Conservation (phyloP, 2,888 invertebrate genomes). For the Acleris laterana region DNA sequence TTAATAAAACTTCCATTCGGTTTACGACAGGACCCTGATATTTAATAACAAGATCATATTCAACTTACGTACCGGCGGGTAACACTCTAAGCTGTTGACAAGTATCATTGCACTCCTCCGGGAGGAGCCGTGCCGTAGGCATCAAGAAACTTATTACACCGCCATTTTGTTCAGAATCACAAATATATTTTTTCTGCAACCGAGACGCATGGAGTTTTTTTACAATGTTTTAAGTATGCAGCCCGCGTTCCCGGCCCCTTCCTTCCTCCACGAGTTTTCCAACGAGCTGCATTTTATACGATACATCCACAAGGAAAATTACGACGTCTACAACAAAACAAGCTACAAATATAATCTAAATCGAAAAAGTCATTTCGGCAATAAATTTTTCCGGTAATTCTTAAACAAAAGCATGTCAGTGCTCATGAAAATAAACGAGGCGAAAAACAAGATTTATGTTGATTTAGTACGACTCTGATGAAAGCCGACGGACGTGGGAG, state of each 20-base stretch:
- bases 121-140: conserved; percentile 1
- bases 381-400: conserved; percentile 32
- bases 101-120: conserved; percentile 18
- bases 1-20: conserved; percentile 28
- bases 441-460: conserved; percentile 40
- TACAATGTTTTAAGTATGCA: conserved; percentile 67
- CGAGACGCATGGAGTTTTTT: conserved; percentile 62
- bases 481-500: conserved; percentile 35
- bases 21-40: conserved; percentile 22
- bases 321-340: conserved; percentile 32
- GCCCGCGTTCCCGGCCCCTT: conserved; percentile 58
- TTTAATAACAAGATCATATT: conserved; percentile 24
- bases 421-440: conserved; percentile 39
- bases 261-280: conserved; percentile 35
- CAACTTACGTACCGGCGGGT: conserved; percentile 11
- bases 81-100: conserved; percentile 35
- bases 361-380: conserved; percentile 33
- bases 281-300: conserved; percentile 66
- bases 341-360: conserved; percentile 20
- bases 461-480: conserved; percentile 41
- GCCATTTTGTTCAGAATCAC: conserved; percentile 41
- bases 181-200: conserved; percentile 46
- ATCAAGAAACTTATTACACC: conserved; percentile 41
- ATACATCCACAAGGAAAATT: conserved; percentile 40
- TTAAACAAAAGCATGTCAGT: conserved; percentile 36